phyloP scores from a whole-genome alignment of 2,888 invertebrate genomes.

The Timandra comae region DNA sequence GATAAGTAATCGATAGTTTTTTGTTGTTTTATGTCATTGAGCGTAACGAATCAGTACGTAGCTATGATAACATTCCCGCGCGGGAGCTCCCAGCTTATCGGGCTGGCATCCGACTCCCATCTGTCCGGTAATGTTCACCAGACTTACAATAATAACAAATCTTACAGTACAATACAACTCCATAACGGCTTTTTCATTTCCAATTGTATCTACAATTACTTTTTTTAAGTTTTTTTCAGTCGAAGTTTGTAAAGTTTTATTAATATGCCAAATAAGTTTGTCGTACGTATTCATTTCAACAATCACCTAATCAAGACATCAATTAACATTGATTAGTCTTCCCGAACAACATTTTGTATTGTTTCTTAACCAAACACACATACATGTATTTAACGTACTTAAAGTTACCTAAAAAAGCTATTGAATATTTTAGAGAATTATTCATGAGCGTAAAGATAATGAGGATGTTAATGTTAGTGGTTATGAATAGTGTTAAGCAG shows the following conservation, averaged over 20 bases:
- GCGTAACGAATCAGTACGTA: constrained; percentile 38
- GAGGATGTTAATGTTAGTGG: constrained; percentile 57
- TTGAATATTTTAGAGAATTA: constrained; percentile 46
- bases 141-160: no score
- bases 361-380: constrained; percentile 7
- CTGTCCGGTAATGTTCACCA: constrained; percentile 35
- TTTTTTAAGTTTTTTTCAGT: no score
- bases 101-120: constrained; percentile 28
- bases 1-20: constrained; percentile 19
- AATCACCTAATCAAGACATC: no score
- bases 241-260: no score
- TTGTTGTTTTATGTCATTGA: constrained; percentile 27
- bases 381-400: constrained; percentile 20
- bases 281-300: no score
- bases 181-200: no score
- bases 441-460: constrained; percentile 59
- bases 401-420: constrained; percentile 31
- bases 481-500: constrained; percentile 42
- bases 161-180: no score
- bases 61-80: constrained; percentile 44
- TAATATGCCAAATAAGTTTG: no score
- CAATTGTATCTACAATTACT: no score
- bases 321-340: no score
- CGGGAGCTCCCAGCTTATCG: constrained; percentile 37
- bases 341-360: not conserved